Conservation (phyloP, 2,113 vertebrate genomes). For the Chloropsis cyanopogon region DNA sequence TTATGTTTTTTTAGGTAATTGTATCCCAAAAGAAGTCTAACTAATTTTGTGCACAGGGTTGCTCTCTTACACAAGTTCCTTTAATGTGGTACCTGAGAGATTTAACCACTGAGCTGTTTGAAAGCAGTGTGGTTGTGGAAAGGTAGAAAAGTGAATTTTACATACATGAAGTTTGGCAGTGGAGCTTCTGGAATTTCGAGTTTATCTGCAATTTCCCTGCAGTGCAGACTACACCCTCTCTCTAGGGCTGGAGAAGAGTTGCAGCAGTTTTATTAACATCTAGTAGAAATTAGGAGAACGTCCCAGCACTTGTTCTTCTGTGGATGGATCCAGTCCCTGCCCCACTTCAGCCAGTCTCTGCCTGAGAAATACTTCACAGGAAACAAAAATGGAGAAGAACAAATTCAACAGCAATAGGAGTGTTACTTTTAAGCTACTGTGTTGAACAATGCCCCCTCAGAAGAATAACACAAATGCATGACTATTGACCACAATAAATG, state of each 20-base stretch:
- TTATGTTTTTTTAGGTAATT: not conserved
- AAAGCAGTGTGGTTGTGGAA: not conserved
- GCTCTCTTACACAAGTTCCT: not conserved
- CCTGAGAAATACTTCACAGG: not conserved
- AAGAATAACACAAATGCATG: not conserved
- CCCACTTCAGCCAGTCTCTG: not conserved
- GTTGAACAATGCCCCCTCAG: not conserved
- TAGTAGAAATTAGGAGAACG: not conserved
- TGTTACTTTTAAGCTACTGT: conserved; percentile 4
- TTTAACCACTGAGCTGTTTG: not conserved
- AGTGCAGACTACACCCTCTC: not conserved
- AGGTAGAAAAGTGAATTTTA: not conserved
- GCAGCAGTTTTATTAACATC: not conserved
- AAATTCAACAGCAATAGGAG: not conserved
- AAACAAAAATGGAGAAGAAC: not conserved
- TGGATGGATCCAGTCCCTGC: not conserved
- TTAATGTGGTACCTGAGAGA: not conserved
- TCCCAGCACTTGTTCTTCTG: not conserved
- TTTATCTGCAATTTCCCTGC: not conserved
- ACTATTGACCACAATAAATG: not conserved
- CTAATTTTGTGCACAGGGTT: not conserved
- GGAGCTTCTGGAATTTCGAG: not conserved
- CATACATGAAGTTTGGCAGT: not conserved
- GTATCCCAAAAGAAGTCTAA: not conserved
- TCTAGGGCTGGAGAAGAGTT: not conserved